Evolutionary conservation across 2,113 vertebrate genomes (phyloP), one percentile per base, ranked within the genome.

Genomic region (Dendrocopos noguchii): DNA sequence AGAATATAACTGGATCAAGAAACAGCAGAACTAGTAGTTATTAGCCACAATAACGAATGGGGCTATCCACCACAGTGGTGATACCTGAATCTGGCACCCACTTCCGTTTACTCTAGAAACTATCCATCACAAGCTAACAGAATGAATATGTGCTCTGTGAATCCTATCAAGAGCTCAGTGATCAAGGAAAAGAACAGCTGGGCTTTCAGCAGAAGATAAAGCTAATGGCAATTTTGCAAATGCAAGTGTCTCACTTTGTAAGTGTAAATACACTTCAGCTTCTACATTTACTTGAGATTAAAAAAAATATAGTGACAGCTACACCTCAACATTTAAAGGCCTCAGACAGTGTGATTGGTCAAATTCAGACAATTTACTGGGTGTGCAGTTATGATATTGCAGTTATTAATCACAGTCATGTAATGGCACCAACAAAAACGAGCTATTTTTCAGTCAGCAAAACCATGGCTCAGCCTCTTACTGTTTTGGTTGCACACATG

Each of bases 361-460:
- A 80, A 75, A 91, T 67, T 29, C 50, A n/a, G 34, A 56, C 12
- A 61, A 42, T 56, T 67, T 59, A 29, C 27, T 56, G 78, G 12
- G 6, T 22, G 52, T 33, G 15, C 9, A n/a, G 50, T 4, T 88
- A 57, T 59, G 57, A 31, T 31, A 56, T 7, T 63, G 55, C 59
- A 94, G 47, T 59, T 79, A 57, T 5, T 66, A 77, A 91, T 84
- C 73, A 60, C 52, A 25, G 36, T 53, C 36, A 29, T 9, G 9
- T 50, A 70, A 21, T n/a, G 92, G 75, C 27, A 77, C 59, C 34
- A 44, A 91, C 53, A 90, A 84, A 39, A 87, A 82, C 3, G 4
- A 87, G 29, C 50, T 90, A 13, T 12, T 66, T 77, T 72, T 57
- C 46, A 68, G 84, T 36, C 81, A 92, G 81, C 72, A 90, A 90